These are phyloP conservation scores for Coregonus ussuriensis DNA, from an alignment of 2,797 vertebrate species.

Conservation along the genomic window DNA sequence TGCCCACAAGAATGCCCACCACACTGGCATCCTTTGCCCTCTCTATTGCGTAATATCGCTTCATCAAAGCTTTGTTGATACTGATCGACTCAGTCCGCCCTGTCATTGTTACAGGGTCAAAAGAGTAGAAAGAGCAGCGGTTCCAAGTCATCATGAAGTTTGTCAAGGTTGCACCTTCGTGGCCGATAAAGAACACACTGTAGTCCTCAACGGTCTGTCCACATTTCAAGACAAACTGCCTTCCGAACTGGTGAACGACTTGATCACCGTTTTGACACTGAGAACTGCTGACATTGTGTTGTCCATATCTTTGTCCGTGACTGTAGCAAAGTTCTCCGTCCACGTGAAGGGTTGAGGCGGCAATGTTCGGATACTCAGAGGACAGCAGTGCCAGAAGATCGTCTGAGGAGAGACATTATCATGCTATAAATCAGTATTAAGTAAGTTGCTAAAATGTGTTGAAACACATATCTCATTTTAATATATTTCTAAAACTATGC, in stretches of 20 bases:
- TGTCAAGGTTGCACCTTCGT: slow-evolving; percentile 77
- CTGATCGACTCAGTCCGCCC: slow-evolving; percentile 78
- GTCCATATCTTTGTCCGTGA: slow-evolving; percentile 33
- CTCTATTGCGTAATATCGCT: slow-evolving; percentile 90
- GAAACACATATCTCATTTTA: not conserved
- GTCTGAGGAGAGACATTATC: slow-evolving; percentile 54
- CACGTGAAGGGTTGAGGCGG: slow-evolving; percentile 64
- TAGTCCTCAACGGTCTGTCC: slow-evolving; percentile 66
- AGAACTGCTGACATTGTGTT: not conserved
- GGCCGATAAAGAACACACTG: slow-evolving; percentile 78
- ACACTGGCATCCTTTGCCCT: slow-evolving; percentile 87
- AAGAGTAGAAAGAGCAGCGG: slow-evolving; percentile 82
- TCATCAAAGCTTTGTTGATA: slow-evolving; percentile 84
- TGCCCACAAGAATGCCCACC: slow-evolving; percentile 92
- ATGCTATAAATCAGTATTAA: slow-evolving; percentile 10
- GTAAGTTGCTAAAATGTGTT: not conserved
- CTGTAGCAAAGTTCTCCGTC: slow-evolving; percentile 62
- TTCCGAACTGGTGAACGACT: slow-evolving; percentile 71
- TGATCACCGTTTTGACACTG: slow-evolving; percentile 25
- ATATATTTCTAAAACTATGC: not conserved
- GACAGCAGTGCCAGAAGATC: slow-evolving; percentile 59
- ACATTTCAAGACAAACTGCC: slow-evolving; percentile 64
- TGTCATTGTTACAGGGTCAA: slow-evolving; percentile 74
- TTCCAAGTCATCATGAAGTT: slow-evolving; percentile 94
- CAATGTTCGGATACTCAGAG: slow-evolving; percentile 71